Base-by-base conservation (phyloP, 2,113 vertebrate species). In the Blennius ocellaris region DNA sequence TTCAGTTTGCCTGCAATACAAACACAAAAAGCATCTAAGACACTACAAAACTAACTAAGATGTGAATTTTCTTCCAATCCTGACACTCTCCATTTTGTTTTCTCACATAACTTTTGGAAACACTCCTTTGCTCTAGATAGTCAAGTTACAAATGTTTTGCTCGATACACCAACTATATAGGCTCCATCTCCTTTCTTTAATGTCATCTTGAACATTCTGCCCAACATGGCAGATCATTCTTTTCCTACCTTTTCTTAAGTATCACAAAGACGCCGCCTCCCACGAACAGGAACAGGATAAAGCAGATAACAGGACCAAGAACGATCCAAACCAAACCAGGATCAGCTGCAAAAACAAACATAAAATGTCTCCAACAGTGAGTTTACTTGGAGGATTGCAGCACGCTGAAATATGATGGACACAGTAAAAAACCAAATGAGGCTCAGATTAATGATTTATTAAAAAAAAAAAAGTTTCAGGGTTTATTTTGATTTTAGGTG, bases 241-340 rank as follows among this genome's bases (percentile, higher is more conserved):
- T 21, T 50, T 14, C 37, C 70, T 75, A 98, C 98, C 95, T 96
- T 85, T 97, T 99, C 69, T 94, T 97, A 78, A 98, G 81, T 38
- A 97, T 86, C 1, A 96, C 64, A 1, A 96, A 96, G 71, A 94
- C 92, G 30, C 87, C 92, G 17, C 88, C 91, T 63, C 95, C 95
- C 70, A 96, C 88, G 2, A 94, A 75, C 16, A 96, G 84, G 74
- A 98, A 91, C 74, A 97, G 78, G 73, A 97, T 86, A 76, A 96
- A 86, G 76, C 96, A 95, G 89, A 98, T 94, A 57, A 97, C 92
- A 0, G 96, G 96, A 4, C 94, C 95, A 1, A 97, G 95, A 81
- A 96, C 93, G 40, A 97, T 95, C 75, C 96, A 96, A 54, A 96
- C 84, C 8, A 96, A 89, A 73, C 94, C 92, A 12, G 90, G 90